These are phyloP conservation scores for Halyomorpha halys DNA, from an alignment of 1,140 invertebrate species.

Conservation along the genomic window DNA sequence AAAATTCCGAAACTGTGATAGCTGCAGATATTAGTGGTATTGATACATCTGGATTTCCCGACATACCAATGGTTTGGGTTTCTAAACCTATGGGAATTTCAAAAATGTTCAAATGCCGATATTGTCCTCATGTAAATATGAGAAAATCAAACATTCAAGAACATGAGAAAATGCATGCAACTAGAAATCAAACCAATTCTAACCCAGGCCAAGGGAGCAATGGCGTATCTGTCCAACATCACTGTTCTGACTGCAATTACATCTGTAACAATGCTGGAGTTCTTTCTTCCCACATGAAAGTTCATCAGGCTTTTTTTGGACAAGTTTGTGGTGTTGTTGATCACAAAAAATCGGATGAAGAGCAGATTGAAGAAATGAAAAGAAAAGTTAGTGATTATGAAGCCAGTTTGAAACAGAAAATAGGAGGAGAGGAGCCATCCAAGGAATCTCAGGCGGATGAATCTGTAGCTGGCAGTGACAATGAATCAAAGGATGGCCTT, in stretches of 20 bases:
- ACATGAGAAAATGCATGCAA: slow-evolving; percentile 75
- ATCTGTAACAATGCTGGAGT: slow-evolving; percentile 62
- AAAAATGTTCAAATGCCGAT: slow-evolving; percentile 77
- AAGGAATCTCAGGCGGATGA: not conserved
- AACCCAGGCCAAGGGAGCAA: slow-evolving; percentile 34
- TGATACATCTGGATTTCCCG: slow-evolving; percentile 31
- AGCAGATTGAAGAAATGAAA: slow-evolving; percentile 52
- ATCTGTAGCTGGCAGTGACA: slow-evolving; percentile 16
- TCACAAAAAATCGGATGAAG: slow-evolving; percentile 47
- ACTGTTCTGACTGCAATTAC: slow-evolving; percentile 71
- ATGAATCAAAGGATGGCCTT: slow-evolving; percentile 14
- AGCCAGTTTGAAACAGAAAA: not conserved
- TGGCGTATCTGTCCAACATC: slow-evolving; percentile 29
- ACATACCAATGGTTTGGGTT: slow-evolving; percentile 60
- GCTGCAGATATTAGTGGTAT: slow-evolving; percentile 20
- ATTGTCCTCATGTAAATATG: slow-evolving; percentile 71
- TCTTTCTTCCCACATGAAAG: slow-evolving; percentile 65
- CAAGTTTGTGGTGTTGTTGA: slow-evolving; percentile 60
- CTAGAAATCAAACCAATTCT: slow-evolving; percentile 33
- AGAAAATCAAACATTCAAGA: slow-evolving; percentile 69
- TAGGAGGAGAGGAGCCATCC: slow-evolving; percentile 10
- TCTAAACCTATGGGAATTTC: slow-evolving; percentile 54
- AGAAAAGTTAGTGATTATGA: slow-evolving; percentile 23
- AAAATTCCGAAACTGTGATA: slow-evolving; percentile 12
- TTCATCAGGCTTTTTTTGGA: slow-evolving; percentile 59